Evolutionary conservation across 2,888 invertebrate species (phyloP).

Genomic region (Cerastoderma edule): DNA sequence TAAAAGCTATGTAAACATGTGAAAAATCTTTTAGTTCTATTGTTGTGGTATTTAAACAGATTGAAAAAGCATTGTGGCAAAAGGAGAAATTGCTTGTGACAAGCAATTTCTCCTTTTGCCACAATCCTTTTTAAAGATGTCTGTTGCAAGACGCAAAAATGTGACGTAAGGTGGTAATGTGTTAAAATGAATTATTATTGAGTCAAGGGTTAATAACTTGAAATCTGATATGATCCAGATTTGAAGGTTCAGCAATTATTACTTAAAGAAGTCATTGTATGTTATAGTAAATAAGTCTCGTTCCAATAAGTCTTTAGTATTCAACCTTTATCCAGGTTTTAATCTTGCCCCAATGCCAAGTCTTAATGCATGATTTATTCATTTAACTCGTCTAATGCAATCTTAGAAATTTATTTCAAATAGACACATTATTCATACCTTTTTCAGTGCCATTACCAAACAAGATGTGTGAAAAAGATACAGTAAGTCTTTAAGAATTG

Average conservation of each 20-base stretch:
- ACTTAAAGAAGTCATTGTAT: slow-evolving; percentile 15
- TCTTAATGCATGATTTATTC: slow-evolving; percentile 16
- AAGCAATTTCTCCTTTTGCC: too few species aligned
- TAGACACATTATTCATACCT: background rate
- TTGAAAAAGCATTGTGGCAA: too few species aligned
- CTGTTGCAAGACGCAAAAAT: too few species aligned
- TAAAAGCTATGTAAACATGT: too few species aligned
- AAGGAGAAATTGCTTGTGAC: too few species aligned
- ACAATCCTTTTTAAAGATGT: too few species aligned
- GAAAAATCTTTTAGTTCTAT: too few species aligned
- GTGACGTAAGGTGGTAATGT: too few species aligned
- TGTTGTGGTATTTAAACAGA: too few species aligned
- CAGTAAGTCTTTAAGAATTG: background rate
- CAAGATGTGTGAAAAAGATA: slow-evolving; percentile 24
- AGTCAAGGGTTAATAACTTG: too few species aligned
- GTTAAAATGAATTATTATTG: too few species aligned
- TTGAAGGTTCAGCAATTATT: slow-evolving; percentile 20
- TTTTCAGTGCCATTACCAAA: background rate
- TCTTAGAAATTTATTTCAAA: slow-evolving; percentile 16
- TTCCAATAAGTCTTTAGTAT: slow-evolving; percentile 24
- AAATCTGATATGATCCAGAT: slow-evolving; percentile 18
- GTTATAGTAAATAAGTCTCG: slow-evolving; percentile 16
- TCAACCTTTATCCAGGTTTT: slow-evolving; percentile 2
- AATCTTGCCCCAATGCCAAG: slow-evolving; percentile 17
- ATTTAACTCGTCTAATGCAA: slow-evolving; percentile 17